Percentiles rank a stretch among this genome's conserved stretches.
Conservation (phyloP, 2,113 vertebrate species). For the Morone saxatilis region DNA sequence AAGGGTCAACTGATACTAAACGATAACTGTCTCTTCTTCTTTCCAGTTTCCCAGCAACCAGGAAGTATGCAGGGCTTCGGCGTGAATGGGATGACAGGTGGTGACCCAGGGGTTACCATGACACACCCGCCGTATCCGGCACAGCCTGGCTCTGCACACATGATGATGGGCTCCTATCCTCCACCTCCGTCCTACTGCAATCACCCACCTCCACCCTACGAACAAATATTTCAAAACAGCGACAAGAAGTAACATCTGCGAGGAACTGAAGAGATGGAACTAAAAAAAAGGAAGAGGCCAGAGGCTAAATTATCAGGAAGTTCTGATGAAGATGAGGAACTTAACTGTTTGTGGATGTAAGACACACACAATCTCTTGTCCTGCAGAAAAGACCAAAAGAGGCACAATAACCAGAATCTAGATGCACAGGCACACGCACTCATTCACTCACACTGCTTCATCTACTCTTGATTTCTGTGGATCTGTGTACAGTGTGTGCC, state of each 20-base stretch:
- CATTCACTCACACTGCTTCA: not conserved
- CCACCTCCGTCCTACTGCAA: constrained; percentile 97
- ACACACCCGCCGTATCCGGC: constrained; percentile 88
- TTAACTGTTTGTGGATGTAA: constrained; percentile 6
- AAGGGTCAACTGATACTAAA: not conserved
- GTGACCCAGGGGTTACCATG: constrained; percentile 85
- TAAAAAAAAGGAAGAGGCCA: not conserved
- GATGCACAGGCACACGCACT: constrained; percentile 25
- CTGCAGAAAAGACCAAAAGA: constrained; percentile 24
- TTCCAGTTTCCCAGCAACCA: constrained; percentile 91
- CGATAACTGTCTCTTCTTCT: not conserved
- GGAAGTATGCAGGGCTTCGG: constrained; percentile 89
- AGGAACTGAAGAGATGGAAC: not conserved
- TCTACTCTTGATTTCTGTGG: constrained; percentile 10
- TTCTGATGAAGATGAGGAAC: not conserved
- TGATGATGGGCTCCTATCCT: constrained; percentile 88
- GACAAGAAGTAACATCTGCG: constrained; percentile 85
- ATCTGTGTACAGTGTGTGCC: constrained; percentile 2
- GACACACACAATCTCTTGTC: constrained; percentile 17
- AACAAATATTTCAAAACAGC: constrained; percentile 92
- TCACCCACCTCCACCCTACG: constrained; percentile 94
- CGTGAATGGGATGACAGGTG: constrained; percentile 69
- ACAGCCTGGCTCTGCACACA: constrained; percentile 88
- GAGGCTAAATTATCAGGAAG: not conserved
- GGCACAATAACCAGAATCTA: constrained; percentile 12